Evolutionary conservation across 2,797 vertebrate species (phyloP).

Genomic region (Dendrocincla fuliginosa): DNA sequence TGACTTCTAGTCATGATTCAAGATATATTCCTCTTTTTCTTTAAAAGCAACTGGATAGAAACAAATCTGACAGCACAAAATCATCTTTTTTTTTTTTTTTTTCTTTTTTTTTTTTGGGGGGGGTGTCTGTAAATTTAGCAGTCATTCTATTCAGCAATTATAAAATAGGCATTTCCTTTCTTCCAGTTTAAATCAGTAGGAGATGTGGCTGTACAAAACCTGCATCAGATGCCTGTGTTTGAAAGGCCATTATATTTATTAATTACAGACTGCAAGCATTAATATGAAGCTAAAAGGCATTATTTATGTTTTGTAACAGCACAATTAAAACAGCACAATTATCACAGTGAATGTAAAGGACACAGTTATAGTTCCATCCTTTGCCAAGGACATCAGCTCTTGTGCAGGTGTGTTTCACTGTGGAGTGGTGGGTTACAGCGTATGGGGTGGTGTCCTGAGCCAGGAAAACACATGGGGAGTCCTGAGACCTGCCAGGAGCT

Average conservation of each 20-base stretch:
- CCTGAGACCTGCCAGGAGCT: not conserved
- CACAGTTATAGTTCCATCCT: not conserved
- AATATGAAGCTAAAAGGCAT: not conserved
- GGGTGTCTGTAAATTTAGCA: not conserved
- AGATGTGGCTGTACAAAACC: not conserved
- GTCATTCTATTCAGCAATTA: not conserved
- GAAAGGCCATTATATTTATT: not conserved
- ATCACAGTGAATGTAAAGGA: not conserved
- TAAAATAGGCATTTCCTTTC: not conserved
- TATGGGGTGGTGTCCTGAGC: rapidly evolving
- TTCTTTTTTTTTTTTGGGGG: not conserved
- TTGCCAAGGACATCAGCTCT: not conserved
- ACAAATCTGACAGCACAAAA: not conserved
- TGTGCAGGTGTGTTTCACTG: rapidly evolving
- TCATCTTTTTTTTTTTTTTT: not conserved
- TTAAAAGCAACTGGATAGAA: not conserved
- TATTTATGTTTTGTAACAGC: not conserved
- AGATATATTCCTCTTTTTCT: not conserved
- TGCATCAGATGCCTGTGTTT: not conserved
- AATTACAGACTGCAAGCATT: not conserved
- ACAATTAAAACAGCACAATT: not conserved
- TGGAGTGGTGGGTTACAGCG: too few species aligned
- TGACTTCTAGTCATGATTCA: not conserved
- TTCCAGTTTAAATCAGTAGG: not conserved
- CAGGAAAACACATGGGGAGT: not conserved